Percentiles rank a stretch among this genome's conserved stretches.
Evolutionary conservation across 2,888 invertebrate species (phyloP).

Genomic region (Anthoptus insignis): DNA sequence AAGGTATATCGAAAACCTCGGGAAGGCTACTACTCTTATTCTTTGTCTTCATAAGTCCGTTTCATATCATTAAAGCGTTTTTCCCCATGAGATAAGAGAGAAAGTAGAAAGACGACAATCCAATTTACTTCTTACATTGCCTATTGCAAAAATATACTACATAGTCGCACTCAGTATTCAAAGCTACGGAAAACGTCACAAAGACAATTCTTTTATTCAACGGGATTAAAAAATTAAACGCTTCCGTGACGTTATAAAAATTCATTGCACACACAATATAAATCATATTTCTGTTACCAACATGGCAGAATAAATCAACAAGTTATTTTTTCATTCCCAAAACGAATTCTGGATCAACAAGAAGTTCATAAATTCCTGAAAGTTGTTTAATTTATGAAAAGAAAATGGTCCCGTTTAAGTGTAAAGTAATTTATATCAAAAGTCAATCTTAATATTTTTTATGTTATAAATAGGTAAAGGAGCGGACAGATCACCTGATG

Average conservation of each 20-base stretch:
- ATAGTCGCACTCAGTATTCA: too few relatives aligned
- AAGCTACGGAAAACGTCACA: conserved; percentile 10
- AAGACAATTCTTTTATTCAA: conserved; percentile 30
- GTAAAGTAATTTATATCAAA: background rate
- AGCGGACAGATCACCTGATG: too few relatives aligned
- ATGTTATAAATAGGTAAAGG: too few relatives aligned
- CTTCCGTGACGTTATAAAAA: conserved; percentile 31
- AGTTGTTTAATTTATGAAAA: background rate
- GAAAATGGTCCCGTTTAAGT: background rate
- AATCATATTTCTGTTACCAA: conserved; percentile 32
- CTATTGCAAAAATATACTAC: too few relatives aligned
- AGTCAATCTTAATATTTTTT: too few relatives aligned
- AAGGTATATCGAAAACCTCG: too few relatives aligned
- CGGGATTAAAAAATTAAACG: conserved; percentile 34
- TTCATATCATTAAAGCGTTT: too few relatives aligned
- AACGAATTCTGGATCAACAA: conserved; percentile 13
- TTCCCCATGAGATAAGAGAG: too few relatives aligned
- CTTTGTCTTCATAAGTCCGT: too few relatives aligned
- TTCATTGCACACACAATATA: conserved; percentile 36
- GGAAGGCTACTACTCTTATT: too few relatives aligned
- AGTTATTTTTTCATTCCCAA: conserved; percentile 30
- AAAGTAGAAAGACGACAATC: too few relatives aligned
- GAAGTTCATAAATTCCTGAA: conserved; percentile 14
- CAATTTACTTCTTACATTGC: too few relatives aligned
- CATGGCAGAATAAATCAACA: conserved; percentile 36